Evolutionary conservation across 2,888 invertebrate species (phyloP), one percentile per base, ranked within the genome.

Genomic region (Deroplatys truncata): DNA sequence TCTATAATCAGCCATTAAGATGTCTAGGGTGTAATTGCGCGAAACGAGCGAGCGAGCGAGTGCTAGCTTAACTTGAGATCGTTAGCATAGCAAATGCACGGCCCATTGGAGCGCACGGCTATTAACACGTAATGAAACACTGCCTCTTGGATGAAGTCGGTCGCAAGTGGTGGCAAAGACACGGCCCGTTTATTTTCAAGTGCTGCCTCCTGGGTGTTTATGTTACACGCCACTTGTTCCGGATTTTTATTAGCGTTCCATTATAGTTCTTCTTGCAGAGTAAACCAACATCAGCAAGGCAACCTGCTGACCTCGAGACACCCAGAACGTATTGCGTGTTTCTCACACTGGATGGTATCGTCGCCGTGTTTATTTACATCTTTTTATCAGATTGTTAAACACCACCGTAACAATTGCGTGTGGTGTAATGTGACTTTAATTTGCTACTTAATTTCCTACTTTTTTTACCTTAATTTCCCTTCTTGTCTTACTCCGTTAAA

Each of bases 1-100:
- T 87, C 84, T 87, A 88, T 89, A 87, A 84, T 86, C 84, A 84
- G 83, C 87, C 84, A 89, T 89, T 89, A 87, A 89, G 87, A 89
- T 87, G 88, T 86, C 89, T 86, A 56, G 84, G 31, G 29, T 25
- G 86, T 89, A 89, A 86, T 89, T 86, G 86, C 29, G 86, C 89
- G 86, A 29, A 88, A 82, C 88, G 29, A 83, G 82, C 25, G 56
- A 82, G 82, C 15, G 56, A 72, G 56, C 16, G 56, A 72, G 56
- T 72, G 56, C 56, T 72, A 72, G 56, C 56, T 72, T 25, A 72
- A 72, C 20, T 72, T 20, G n/a, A 49, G 43, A 86, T 86, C 86
- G 72, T 86, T 86, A 86, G 72, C 86, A 28, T 72, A 29, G 86
- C 86, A 28, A 82, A 31, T 29, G 82, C 84, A 84, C 88, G 88